A percentile compares a stretch with the other conserved stretches of the same genome.
Conservation (phyloP, 2,113 vertebrate species). For the Rutilus rutilus region DNA sequence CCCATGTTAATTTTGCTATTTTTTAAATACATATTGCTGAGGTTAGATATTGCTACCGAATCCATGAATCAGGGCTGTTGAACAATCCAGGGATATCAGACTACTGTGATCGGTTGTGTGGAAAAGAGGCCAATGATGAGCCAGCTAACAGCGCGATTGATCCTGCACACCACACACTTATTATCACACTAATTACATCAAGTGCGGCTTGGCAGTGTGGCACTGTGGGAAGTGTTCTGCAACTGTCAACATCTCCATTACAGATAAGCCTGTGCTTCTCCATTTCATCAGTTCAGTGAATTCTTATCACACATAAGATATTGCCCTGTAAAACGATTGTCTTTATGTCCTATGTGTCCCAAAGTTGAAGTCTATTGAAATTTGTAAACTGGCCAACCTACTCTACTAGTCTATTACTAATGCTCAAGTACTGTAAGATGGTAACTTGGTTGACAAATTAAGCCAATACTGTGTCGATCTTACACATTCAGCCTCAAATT, state of each 20-base stretch:
- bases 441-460: not conserved
- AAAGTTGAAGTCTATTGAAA: not conserved
- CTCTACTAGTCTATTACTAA: not conserved
- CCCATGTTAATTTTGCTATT: no score
- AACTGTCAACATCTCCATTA: constrained; percentile 32
- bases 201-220: constrained; percentile 36
- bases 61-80: not conserved
- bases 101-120: constrained; percentile 60
- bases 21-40: not conserved
- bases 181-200: constrained; percentile 69
- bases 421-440: not conserved
- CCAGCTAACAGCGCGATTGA: constrained; percentile 61
- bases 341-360: constrained; percentile 15
- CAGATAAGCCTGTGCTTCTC: not conserved
- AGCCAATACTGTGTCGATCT: not conserved
- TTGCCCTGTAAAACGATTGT: not conserved
- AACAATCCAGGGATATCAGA: constrained; percentile 19
- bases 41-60: not conserved
- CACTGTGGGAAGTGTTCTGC: constrained; percentile 10
- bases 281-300: not conserved
- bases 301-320: not conserved
- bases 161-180: constrained; percentile 60
- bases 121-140: constrained; percentile 68
- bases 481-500: not conserved
- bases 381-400: not conserved